These are phyloP conservation scores for Arvicola amphibius DNA, from an alignment of 2,797 vertebrate genomes.

Conservation along the genomic window DNA sequence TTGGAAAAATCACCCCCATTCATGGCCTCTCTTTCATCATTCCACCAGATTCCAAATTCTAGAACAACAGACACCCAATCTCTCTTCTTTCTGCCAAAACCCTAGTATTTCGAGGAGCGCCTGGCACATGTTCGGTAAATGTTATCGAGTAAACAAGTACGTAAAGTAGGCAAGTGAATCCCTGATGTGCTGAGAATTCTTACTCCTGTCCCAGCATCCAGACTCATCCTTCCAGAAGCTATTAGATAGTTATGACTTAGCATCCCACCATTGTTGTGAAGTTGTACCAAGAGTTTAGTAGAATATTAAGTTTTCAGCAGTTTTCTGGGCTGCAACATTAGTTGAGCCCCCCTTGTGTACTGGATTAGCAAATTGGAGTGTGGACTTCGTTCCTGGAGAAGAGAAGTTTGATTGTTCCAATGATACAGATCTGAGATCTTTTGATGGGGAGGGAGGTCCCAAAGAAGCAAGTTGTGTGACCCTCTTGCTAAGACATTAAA, in stretches of 20 bases:
- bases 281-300: background rate
- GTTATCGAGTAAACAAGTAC: background rate
- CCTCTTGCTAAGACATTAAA: background rate
- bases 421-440: background rate
- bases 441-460: background rate
- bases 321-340: background rate
- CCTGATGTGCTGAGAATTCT: background rate
- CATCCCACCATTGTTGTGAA: background rate
- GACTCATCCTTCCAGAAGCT: background rate
- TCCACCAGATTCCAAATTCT: background rate
- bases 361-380: background rate
- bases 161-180: background rate
- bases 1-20: background rate
- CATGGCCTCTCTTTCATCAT: background rate
- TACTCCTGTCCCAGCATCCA: background rate
- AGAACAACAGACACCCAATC: background rate
- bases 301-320: background rate
- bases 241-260: background rate
- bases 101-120: background rate
- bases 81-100: background rate
- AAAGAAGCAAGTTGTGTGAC: background rate
- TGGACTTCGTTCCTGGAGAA: background rate
- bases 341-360: background rate
- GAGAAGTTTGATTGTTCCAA: background rate
- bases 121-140: background rate